Evolutionary conservation across 2,888 invertebrate species (phyloP).

Genomic region (Spisula subtruncata): DNA sequence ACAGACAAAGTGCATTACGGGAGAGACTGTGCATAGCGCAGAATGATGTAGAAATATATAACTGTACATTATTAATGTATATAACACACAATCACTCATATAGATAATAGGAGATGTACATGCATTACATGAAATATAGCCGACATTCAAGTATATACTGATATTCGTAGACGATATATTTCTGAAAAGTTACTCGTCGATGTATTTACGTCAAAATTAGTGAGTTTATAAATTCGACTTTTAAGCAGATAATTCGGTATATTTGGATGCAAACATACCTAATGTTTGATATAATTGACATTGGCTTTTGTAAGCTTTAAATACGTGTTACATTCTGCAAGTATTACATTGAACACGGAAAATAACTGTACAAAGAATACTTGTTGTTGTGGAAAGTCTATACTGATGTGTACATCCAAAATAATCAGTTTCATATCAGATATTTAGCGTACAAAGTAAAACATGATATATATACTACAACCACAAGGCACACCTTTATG

Average conservation of each 20-base stretch:
- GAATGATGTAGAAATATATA: neutral
- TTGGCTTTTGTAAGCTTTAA: neutral
- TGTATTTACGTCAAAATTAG: neutral
- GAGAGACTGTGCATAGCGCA: neutral
- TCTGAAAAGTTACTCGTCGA: neutral
- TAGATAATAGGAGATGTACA: neutral
- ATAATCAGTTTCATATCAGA: neutral
- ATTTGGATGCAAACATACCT: neutral
- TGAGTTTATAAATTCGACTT: neutral
- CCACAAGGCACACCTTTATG: neutral
- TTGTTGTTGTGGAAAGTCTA: neutral
- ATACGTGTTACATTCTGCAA: neutral
- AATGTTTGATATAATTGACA: neutral
- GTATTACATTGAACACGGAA: neutral
- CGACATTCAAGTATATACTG: neutral
- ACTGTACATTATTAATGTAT: conserved; percentile 8
- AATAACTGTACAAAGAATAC: neutral
- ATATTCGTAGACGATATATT: neutral
- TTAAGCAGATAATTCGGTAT: neutral
- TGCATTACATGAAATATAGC: neutral
- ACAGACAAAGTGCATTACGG: conserved; percentile 6
- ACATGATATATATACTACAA: neutral
- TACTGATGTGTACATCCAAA: neutral
- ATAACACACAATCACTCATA: neutral
- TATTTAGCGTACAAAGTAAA: neutral